A percentile compares a stretch with the other conserved stretches of the same genome.
Evolutionary conservation across 2,113 vertebrate genomes (phyloP).

Genomic region (Alosa alosa): DNA sequence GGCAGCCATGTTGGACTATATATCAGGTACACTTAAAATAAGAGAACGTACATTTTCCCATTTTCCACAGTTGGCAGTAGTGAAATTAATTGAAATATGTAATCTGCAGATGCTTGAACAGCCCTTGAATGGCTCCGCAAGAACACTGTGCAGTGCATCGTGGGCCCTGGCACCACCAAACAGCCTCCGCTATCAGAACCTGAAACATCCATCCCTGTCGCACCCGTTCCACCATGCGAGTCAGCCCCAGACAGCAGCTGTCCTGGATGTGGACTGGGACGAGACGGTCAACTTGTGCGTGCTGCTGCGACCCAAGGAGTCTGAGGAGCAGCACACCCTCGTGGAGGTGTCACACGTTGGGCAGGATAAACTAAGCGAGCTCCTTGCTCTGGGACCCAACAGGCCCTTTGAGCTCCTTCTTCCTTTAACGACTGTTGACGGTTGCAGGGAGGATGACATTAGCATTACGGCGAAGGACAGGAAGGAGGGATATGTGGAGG

Average conservation of each 20-base stretch:
- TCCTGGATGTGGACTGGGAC: constrained; percentile 59
- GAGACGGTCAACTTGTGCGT: constrained; percentile 57
- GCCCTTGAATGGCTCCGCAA: constrained; percentile 43
- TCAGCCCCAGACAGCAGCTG: constrained; percentile 38
- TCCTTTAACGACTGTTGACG: constrained; percentile 69
- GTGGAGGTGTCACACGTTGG: constrained; percentile 59
- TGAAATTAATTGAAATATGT: constrained; percentile 4
- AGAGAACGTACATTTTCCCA: neutral
- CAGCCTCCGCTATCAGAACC: constrained; percentile 60
- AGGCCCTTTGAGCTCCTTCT: constrained; percentile 56
- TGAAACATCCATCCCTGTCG: constrained; percentile 52
- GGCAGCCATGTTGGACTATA: constrained; percentile 50
- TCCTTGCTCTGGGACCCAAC: constrained; percentile 37
- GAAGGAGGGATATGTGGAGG: neutral
- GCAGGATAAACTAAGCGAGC: constrained; percentile 42
- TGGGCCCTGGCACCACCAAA: constrained; percentile 65
- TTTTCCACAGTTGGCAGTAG: neutral
- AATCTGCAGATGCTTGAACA: constrained; percentile 49
- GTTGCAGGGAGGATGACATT: constrained; percentile 73
- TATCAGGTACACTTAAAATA: constrained; percentile 54
- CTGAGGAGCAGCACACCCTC: constrained; percentile 46
- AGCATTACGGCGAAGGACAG: constrained; percentile 42
- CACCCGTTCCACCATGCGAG: constrained; percentile 53
- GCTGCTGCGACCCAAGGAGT: constrained; percentile 51
- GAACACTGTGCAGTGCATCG: constrained; percentile 62